Evolutionary conservation across 2,888 invertebrate genomes (phyloP), one percentile per base, ranked within the genome.

Genomic region (Lithophane socia): DNA sequence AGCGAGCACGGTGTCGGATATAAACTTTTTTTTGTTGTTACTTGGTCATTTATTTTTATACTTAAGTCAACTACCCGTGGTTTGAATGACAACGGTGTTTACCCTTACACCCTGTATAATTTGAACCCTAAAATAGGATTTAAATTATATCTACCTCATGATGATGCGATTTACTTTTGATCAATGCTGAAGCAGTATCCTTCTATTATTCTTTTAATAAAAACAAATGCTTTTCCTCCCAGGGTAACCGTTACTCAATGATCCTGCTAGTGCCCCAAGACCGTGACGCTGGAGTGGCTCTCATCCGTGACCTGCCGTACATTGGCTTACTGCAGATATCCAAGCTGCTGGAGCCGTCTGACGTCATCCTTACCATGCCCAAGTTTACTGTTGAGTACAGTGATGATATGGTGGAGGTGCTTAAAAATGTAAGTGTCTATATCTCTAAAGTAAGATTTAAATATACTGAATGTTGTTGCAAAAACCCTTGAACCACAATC

Each of bases 231-330:
- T 13, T 63, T 49, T 68, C 44, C 61, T 91, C 95, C 29, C 92
- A 98, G 56, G 97, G 97, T 86, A 94, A 93, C 0, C 96, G 96
- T 78, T 97, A 97, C 85, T 97, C 97, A 0, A 97, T 98, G 98
- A 87, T 98, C 64, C 90, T 98, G 18, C 83, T 98, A 5, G 94
- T 98, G 12, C 98, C 98, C 0, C 93, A 93, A 49, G 96, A 96
- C 42, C 94, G 93, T n/a, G 94, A 96, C 24, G 97, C 97, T 8
- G 91, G 97, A 1, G 85, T 92, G 3, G 92, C 95, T 8, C 90
- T 98, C 2, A 94, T 97, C 42, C 94, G 96, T 67, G 97, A 98
- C 89, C 90, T 98, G 64, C 96, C 97, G 0, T 97, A 97, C 88
- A 94, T 96, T 85, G 95, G 97, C 18, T 90, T 98, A 3, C 92